Evolutionary conservation across 2,113 vertebrate genomes (phyloP).

Genomic region (Panthera leo): DNA sequence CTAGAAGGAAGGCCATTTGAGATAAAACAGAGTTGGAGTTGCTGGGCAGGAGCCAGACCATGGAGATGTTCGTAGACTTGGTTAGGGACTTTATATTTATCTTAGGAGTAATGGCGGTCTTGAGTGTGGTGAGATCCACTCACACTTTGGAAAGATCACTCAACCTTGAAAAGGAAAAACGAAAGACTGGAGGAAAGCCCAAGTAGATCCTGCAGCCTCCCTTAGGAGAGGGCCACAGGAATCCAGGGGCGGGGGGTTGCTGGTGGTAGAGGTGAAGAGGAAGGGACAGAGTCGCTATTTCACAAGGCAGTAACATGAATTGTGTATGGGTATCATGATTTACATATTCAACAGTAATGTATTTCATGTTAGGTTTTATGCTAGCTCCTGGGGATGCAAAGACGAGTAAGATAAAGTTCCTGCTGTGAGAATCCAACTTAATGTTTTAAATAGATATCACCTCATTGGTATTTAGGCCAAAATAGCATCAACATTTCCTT

Average conservation of each 20-base stretch:
- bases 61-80: background rate
- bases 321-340: background rate
- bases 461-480: background rate
- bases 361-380: background rate
- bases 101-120: background rate
- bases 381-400: background rate
- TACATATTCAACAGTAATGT: background rate
- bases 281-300: background rate
- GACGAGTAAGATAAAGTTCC: background rate
- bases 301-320: background rate
- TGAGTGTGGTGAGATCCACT: background rate
- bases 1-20: background rate
- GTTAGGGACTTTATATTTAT: background rate
- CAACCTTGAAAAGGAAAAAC: background rate
- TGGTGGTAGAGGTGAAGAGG: background rate
- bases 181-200: background rate
- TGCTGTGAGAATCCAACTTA: background rate
- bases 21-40: background rate
- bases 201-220: background rate
- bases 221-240: background rate
- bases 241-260: background rate
- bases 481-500: background rate
- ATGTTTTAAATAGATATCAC: background rate
- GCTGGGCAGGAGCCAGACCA: background rate
- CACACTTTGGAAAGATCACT: background rate